A percentile compares a stretch with the other conserved stretches of the same genome.
phyloP scores from a whole-genome alignment of 2,888 invertebrate genomes.

The Catocala nupta region DNA sequence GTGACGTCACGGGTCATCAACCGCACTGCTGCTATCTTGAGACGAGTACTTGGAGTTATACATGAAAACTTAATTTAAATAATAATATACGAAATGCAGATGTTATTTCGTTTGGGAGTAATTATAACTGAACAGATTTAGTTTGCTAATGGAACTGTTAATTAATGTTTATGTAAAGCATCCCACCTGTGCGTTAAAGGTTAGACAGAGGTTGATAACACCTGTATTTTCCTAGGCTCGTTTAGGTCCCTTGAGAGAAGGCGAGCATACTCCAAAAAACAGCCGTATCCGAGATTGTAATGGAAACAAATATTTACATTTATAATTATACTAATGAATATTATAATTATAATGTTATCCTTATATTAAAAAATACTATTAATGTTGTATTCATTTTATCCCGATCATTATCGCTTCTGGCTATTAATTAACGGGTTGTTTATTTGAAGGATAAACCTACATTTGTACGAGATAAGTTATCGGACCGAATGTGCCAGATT shows the following conservation, averaged over 20 bases:
- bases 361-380: no score
- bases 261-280: no score
- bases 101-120: background rate
- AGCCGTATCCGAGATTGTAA: no score
- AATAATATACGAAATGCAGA: background rate
- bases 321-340: background rate
- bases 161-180: no score
- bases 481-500: background rate
- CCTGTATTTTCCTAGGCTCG: no score
- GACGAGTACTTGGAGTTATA: background rate
- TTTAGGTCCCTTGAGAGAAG: no score
- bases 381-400: no score
- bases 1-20: constrained; percentile 26
- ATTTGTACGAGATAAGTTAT: constrained; percentile 9
- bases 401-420: background rate
- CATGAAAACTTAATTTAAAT: background rate
- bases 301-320: no score
- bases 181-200: no score
- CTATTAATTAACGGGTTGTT: constrained; percentile 5
- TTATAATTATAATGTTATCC: background rate
- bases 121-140: no score
- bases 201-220: no score
- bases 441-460: constrained; percentile 7
- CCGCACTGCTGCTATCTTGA: background rate
- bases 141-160: no score